Conservation (phyloP, 1,140 invertebrate species). For the Drosophila watanabei region DNA sequence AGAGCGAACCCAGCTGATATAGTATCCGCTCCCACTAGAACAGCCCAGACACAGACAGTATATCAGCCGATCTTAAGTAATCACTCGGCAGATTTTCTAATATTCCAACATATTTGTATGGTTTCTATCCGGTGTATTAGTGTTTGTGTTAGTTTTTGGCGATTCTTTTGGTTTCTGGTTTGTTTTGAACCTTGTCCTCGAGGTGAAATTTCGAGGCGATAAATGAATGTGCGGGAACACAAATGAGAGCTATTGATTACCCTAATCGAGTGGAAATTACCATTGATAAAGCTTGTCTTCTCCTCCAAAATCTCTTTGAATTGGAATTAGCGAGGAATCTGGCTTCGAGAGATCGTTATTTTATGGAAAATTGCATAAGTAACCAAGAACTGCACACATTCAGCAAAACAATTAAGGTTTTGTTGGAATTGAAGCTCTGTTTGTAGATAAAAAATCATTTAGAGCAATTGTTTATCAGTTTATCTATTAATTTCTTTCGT, state of each 20-base stretch:
- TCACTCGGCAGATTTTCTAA: conserved; percentile 39
- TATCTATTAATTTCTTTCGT: neutral
- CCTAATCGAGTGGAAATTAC: conserved; percentile 40
- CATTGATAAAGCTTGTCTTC: neutral
- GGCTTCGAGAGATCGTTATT: neutral
- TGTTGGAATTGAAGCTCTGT: neutral
- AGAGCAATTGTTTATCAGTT: neutral
- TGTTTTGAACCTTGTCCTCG: conserved; percentile 70
- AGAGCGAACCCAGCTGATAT: conserved; percentile 52
- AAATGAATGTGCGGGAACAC: conserved; percentile 33
- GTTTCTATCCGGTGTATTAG: conserved; percentile 5
- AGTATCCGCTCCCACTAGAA: conserved; percentile 29
- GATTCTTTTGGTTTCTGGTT: conserved; percentile 37
- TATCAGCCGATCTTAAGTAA: conserved; percentile 69
- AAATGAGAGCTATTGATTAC: conserved; percentile 33
- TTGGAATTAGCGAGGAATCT: neutral
- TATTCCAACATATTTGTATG: conserved; percentile 25
- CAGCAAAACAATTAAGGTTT: neutral
- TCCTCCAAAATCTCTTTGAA: neutral
- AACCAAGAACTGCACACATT: conserved; percentile 19
- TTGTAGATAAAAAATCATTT: neutral
- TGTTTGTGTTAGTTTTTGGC: conserved; percentile 21
- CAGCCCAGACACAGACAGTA: conserved; percentile 25
- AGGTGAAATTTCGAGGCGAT: conserved; percentile 65
- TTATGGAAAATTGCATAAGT: conserved; percentile 18